A percentile compares a stretch with the other conserved stretches of the same genome.
phyloP scores from a whole-genome alignment of 1,140 invertebrate genomes.

The Hylaeus volcanicus region DNA sequence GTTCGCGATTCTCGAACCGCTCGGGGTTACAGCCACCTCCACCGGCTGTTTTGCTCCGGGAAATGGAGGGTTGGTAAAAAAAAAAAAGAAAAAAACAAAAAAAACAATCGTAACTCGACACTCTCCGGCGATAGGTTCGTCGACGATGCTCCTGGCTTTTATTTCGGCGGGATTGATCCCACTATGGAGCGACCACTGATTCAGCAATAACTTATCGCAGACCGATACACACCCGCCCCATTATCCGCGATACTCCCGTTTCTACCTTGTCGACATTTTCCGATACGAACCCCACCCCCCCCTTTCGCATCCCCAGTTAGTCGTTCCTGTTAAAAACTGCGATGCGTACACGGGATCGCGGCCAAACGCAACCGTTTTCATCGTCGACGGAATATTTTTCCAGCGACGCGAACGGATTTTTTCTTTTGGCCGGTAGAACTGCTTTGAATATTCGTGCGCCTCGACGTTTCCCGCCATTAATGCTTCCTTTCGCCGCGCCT shows the following conservation, averaged over 20 bases:
- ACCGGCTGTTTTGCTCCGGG: background rate
- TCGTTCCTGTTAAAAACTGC: conserved; percentile 33
- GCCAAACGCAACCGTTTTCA: conserved; percentile 4
- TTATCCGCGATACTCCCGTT: conserved; percentile 45
- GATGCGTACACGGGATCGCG: background rate
- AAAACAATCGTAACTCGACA: conserved; percentile 21
- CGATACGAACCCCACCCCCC: conserved; percentile 16
- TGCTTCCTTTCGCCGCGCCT: background rate
- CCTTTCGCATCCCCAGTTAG: background rate
- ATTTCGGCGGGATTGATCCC: conserved; percentile 42
- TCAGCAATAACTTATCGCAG: conserved; percentile 60
- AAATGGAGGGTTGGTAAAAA: too few relatives aligned
- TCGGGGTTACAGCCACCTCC: conserved; percentile 18
- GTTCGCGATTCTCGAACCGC: background rate
- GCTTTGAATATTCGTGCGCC: conserved; percentile 18
- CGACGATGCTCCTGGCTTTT: conserved; percentile 24
- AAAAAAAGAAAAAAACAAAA: background rate
- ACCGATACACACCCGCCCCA: conserved; percentile 36
- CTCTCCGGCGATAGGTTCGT: conserved; percentile 1
- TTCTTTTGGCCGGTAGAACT: background rate
- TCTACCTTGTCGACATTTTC: conserved; percentile 45
- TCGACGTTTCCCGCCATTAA: background rate
- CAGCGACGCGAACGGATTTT: background rate
- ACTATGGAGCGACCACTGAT: conserved; percentile 43
- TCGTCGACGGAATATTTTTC: conserved; percentile 2